phyloP scores from a whole-genome alignment of 2,888 invertebrate species.

The Drosophila birchii region DNA sequence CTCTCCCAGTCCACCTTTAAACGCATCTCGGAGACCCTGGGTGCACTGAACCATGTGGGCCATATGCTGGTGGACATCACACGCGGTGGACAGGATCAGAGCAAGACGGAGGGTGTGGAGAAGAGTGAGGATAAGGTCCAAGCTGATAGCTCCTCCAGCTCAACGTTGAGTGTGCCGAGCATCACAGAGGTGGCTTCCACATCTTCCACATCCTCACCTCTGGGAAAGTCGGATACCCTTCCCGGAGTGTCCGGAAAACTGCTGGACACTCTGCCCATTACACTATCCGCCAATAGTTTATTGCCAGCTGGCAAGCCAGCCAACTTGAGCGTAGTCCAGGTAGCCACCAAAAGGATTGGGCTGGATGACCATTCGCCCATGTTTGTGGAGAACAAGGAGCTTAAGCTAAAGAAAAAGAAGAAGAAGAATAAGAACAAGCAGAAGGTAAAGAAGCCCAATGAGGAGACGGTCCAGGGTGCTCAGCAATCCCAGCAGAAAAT shows the following conservation, averaged over 20 bases:
- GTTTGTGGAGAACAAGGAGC: slow-evolving; percentile 83
- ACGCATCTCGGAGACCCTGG: slow-evolving; percentile 88
- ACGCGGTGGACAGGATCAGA: slow-evolving; percentile 84
- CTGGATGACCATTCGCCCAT: slow-evolving; percentile 66
- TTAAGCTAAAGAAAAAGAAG: slow-evolving; percentile 81
- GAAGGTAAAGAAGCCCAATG: slow-evolving; percentile 81
- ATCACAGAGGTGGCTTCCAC: slow-evolving; percentile 32
- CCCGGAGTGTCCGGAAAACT: slow-evolving; percentile 63
- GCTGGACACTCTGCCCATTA: slow-evolving; percentile 55
- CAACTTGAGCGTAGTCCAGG: slow-evolving; percentile 60
- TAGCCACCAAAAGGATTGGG: slow-evolving; percentile 75
- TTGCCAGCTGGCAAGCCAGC: slow-evolving; percentile 64
- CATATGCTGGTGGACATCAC: slow-evolving; percentile 94
- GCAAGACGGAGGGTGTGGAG: slow-evolving; percentile 46
- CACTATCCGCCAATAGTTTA: slow-evolving; percentile 67
- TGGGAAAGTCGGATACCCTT: slow-evolving; percentile 39
- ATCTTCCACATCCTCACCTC: slow-evolving; percentile 7
- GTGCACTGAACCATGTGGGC: slow-evolving; percentile 94
- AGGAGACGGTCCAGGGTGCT: slow-evolving; percentile 52
- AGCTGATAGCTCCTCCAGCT: slow-evolving; percentile 24
- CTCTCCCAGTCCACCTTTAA: slow-evolving; percentile 88
- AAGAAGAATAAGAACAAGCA: slow-evolving; percentile 82
- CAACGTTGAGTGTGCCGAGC: not conserved
- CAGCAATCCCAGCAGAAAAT: slow-evolving; percentile 71
- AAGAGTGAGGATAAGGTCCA: slow-evolving; percentile 14